Conservation (phyloP, 2,888 invertebrate species). For the Trichopria drosophilae region DNA sequence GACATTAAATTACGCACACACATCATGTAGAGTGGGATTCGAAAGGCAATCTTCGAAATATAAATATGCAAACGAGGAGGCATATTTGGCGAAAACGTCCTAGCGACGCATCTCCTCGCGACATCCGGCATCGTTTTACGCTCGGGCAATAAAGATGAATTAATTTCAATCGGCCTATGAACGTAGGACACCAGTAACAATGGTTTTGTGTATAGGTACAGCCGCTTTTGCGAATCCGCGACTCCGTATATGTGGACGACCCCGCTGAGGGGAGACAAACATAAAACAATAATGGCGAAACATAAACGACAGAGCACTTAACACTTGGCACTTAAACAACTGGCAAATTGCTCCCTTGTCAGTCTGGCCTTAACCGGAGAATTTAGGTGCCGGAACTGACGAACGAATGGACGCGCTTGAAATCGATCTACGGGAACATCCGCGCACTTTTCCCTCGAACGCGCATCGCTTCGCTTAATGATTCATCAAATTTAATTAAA, state of each 20-base stretch:
- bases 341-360: conserved; percentile 59
- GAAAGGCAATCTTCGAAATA: too few relatives aligned
- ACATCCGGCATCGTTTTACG: conserved; percentile 46
- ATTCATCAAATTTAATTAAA: conserved; percentile 23
- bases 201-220: too few relatives aligned
- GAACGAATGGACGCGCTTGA: conserved; percentile 34
- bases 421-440: conserved; percentile 28
- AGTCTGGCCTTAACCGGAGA: conserved; percentile 52
- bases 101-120: too few relatives aligned
- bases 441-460: conserved; percentile 2
- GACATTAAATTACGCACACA: too few relatives aligned
- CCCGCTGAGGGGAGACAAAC: conserved; percentile 46
- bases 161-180: conserved; percentile 55
- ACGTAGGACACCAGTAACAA: too few relatives aligned
- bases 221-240: neutral
- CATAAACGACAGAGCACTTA: conserved; percentile 59
- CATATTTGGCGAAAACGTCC: too few relatives aligned
- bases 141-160: conserved; percentile 53
- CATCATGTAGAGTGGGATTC: too few relatives aligned
- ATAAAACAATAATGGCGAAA: conserved; percentile 59
- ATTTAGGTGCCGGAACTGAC: conserved; percentile 51
- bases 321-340: conserved; percentile 60
- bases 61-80: too few relatives aligned
- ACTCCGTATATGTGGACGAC: too few relatives aligned
- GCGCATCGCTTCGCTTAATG: conserved; percentile 20